Base-by-base conservation (phyloP, 1,140 invertebrate species). In the Hylaeus anthracinus region DNA sequence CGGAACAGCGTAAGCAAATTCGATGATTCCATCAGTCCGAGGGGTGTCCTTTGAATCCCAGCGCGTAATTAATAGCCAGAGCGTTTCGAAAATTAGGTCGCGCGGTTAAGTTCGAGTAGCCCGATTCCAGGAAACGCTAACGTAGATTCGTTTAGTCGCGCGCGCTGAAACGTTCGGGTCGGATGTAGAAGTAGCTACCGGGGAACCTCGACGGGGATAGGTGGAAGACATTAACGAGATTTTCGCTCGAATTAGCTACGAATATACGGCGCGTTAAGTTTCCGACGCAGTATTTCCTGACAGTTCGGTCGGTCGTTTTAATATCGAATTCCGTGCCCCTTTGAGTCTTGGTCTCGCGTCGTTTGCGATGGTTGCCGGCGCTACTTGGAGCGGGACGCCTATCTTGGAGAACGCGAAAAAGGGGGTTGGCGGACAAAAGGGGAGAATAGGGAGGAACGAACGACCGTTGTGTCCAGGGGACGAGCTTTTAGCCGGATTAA, bases 401-500 rank as follows among this genome's bases (percentile, higher is more conserved):
- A 9, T 48, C 37, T 55, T 37, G 43, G 51, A 71, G 39, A 39
- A 56, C 53, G 43, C 5, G 6, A 72, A 58, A 43, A 37, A 70
- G 8, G 5, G 15, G 51, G 39, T 12, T 1, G 39, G 6, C n/a
- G 37, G 9, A 61, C 55, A 10, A 77, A 61, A 60, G 71, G 26
- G 63, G 26, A 60, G 61, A 63, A 26, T 10, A 48, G 60, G 8
- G 39, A 8, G 41, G 51, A 51, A 0, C 55, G 58, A 39, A 56
- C 51, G 14, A 14, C n/a, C 39, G 43, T 82, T 70, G 64, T 53
- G 66, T 77, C 58, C 51, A 53, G 53, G 73, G 80, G 73, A 15
- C 53, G 73, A 87, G 90, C 90, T 91, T 91, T 92, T 92, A 92
- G 90, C 85, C 79, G 89, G 86, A 92, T 92, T 92, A 92, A 90